phyloP scores from a whole-genome alignment of 2,888 invertebrate genomes.

The Steinernema scapterisci region DNA sequence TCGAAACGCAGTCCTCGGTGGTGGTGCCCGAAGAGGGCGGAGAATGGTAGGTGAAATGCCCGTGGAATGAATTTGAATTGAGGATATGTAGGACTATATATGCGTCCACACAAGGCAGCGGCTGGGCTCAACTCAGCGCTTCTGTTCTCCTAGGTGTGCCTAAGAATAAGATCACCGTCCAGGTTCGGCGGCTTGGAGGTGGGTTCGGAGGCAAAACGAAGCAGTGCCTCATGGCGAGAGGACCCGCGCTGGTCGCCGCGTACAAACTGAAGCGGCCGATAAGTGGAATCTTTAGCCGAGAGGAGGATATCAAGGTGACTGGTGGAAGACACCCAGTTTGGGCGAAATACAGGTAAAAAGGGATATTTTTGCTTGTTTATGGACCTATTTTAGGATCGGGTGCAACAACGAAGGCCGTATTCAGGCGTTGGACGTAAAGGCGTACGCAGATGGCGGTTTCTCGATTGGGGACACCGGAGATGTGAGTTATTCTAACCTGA shows the following conservation, averaged over 20 bases:
- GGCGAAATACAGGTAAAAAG: slow-evolving; percentile 76
- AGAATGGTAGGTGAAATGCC: slow-evolving; percentile 72
- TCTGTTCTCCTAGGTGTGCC: slow-evolving; percentile 44
- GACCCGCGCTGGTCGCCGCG: slow-evolving; percentile 34
- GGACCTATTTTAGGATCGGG: slow-evolving; percentile 44
- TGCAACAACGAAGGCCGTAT: slow-evolving; percentile 77
- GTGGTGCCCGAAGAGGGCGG: slow-evolving; percentile 75
- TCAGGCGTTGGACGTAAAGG: slow-evolving; percentile 76
- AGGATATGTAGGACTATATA: slow-evolving; percentile 75
- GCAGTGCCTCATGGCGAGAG: slow-evolving; percentile 39
- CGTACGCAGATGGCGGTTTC: slow-evolving; percentile 84
- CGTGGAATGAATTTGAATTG: not conserved
- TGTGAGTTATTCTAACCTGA: slow-evolving; percentile 53
- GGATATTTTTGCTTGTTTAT: slow-evolving; percentile 68
- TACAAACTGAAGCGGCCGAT: slow-evolving; percentile 40
- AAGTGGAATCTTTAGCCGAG: slow-evolving; percentile 81
- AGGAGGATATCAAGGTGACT: slow-evolving; percentile 87
- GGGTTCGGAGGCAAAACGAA: slow-evolving; percentile 58
- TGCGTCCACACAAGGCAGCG: slow-evolving; percentile 76
- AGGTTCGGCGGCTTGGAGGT: slow-evolving; percentile 58
- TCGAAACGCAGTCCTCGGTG: slow-evolving; percentile 69
- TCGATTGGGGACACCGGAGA: slow-evolving; percentile 78
- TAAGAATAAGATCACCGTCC: slow-evolving; percentile 51
- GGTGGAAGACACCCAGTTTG: slow-evolving; percentile 87
- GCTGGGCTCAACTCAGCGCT: slow-evolving; percentile 50